Percentiles rank a stretch among this genome's conserved stretches.
Conservation (phyloP, 2,797 vertebrate genomes). For the Sebastes diaconus region DNA sequence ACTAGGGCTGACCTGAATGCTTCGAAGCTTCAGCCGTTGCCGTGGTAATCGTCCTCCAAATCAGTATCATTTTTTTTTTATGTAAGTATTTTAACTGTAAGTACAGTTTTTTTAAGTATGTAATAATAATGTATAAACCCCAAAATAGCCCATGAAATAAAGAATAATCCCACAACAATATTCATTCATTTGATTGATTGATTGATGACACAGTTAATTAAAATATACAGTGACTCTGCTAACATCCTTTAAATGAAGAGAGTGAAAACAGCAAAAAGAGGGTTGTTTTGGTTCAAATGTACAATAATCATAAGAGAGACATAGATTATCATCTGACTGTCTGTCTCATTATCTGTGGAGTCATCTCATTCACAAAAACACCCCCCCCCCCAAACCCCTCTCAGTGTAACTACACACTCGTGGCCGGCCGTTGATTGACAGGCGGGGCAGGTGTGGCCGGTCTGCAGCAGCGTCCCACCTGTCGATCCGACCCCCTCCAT, state of each 20-base stretch:
- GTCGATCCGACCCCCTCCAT: constrained; percentile 72
- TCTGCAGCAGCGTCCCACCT: constrained; percentile 79
- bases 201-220: not conserved
- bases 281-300: not conserved
- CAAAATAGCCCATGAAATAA: too few species aligned
- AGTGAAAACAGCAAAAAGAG: not conserved
- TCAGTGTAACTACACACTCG: constrained; percentile 44
- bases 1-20: too few species aligned
- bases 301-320: too few species aligned
- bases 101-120: too few species aligned
- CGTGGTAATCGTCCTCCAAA: too few species aligned
- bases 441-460: constrained; percentile 82
- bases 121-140: too few species aligned
- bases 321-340: not conserved
- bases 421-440: constrained; percentile 80
- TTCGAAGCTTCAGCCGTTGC: too few species aligned
- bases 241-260: not conserved
- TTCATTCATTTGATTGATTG: too few species aligned
- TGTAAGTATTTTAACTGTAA: too few species aligned
- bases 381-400: not conserved
- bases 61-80: too few species aligned
- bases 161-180: too few species aligned
- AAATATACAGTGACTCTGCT: not conserved
- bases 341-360: not conserved
- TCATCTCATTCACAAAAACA: constrained; percentile 40